A percentile compares a stretch with the other conserved stretches of the same genome.
phyloP scores from a whole-genome alignment of 2,888 invertebrate genomes.

The Euphydryas editha region DNA sequence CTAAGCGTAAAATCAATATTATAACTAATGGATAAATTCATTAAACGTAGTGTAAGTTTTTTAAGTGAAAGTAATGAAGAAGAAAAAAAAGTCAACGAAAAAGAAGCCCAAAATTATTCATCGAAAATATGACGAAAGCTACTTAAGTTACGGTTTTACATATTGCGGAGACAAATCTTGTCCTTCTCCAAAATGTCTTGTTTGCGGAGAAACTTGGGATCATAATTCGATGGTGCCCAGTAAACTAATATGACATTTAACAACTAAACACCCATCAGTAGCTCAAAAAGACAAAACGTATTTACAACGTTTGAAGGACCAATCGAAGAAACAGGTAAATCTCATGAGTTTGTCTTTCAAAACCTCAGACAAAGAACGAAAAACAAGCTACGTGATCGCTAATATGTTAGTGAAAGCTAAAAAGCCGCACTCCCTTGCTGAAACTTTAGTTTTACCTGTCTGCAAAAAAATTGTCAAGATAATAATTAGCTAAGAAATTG shows the following conservation, averaged over 20 bases:
- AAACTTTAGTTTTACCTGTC: too few species aligned
- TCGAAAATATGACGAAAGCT: constrained; percentile 11
- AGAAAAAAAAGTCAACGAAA: constrained; percentile 2
- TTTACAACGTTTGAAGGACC: constrained; percentile 23
- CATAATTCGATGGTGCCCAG: constrained; percentile 23
- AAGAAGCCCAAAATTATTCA: constrained; percentile 4
- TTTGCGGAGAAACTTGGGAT: background rate
- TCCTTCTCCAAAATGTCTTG: constrained; percentile 17
- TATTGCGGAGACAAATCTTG: constrained; percentile 15
- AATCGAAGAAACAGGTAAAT: too few species aligned
- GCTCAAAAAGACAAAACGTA: constrained; percentile 38
- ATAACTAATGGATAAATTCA: constrained; percentile 4
- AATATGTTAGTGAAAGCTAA: constrained; percentile 17
- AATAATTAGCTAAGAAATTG: too few species aligned
- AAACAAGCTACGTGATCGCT: constrained; percentile 33
- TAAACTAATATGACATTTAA: constrained; percentile 28
- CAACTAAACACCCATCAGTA: constrained; percentile 39
- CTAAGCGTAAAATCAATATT: constrained; percentile 7
- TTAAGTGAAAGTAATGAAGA: background rate
- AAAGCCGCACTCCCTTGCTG: too few species aligned
- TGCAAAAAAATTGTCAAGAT: too few species aligned
- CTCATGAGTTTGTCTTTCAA: constrained; percentile 8
- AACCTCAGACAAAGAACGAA: constrained; percentile 35
- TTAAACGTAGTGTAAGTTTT: background rate
- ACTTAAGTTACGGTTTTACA: constrained; percentile 14